These are phyloP conservation scores for Apodemia zela DNA, from an alignment of 2,888 invertebrate genomes.

Conservation along the genomic window DNA sequence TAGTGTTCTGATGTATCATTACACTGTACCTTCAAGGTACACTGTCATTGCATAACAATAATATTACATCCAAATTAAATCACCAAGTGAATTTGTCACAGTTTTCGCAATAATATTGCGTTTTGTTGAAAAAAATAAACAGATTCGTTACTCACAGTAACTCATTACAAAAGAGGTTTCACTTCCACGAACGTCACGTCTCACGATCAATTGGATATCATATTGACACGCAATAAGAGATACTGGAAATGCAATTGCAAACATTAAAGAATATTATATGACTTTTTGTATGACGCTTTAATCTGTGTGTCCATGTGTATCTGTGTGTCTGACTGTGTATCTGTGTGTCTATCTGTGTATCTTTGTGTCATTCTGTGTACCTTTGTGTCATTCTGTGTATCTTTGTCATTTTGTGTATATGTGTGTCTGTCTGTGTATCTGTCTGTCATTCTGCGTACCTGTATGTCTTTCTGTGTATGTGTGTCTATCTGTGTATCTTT, in stretches of 20 bases:
- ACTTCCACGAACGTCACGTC: slow-evolving; percentile 70
- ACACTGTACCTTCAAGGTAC: background rate
- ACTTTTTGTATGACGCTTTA: too few relatives aligned
- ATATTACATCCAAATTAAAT: slow-evolving; percentile 6
- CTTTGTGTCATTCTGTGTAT: too few relatives aligned
- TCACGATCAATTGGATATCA: slow-evolving; percentile 67
- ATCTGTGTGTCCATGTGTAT: too few relatives aligned
- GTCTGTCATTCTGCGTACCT: too few relatives aligned
- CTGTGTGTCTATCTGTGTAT: too few relatives aligned
- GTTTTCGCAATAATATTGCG: slow-evolving; percentile 41
- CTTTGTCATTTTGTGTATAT: too few relatives aligned
- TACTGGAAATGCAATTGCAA: slow-evolving; percentile 24
- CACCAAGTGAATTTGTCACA: slow-evolving; percentile 37
- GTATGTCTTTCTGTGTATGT: too few relatives aligned
- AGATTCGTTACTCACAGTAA: slow-evolving; percentile 54
- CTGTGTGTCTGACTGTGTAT: too few relatives aligned
- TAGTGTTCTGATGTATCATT: background rate
- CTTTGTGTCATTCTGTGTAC: too few relatives aligned
- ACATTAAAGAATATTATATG: too few relatives aligned
- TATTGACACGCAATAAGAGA: slow-evolving; percentile 36
- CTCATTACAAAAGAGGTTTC: slow-evolving; percentile 68
- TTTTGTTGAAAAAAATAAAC: slow-evolving; percentile 37
- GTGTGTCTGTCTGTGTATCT: too few relatives aligned
- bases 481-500: too few relatives aligned
- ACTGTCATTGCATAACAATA: background rate